Base-by-base conservation (phyloP, 2,888 invertebrate genomes). In the Tinea semifulvella region DNA sequence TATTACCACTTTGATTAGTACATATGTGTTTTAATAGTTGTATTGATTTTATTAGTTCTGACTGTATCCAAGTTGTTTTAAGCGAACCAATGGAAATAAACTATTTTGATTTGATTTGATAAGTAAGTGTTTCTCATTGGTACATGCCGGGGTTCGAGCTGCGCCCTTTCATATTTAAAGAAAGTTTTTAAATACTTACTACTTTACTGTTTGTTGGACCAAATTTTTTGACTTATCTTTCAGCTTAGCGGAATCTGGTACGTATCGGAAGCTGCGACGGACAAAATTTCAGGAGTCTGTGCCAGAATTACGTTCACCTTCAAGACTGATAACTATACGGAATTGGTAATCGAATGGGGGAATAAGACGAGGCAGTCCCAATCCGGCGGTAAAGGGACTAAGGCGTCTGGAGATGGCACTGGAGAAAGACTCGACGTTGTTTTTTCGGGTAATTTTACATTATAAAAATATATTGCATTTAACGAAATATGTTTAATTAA, bases 231-330 rank as follows among this genome's bases (percentile, higher is more conserved):
- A 7, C 8, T 38, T 19, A 31, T 38, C 27, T 35, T 27, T 6
- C 53, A 77, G 77, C 57, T 79, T 11, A 77, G 77, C 43, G 77
- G 77, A 0, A 63, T 63, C 46, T 79, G 79, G 79, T 76, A 74
- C 48, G 50, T 79, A 20, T 57, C 68, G 36, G 73, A 70, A 0
- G 60, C 69, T 0, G 71, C 77, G 0, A 64, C 72, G 0, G 71
- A 75, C 42, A 56, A 59, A 3, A 58, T 72, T 2, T 48, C 63
- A 46, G 79, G 74, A 0, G 72, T 75, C 43, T 79, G 79, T 18
- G 76, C 74, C 0, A 73, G 62, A 54, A 65, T 79, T 0, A 55
- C 65, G 39, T 79, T 77, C 49, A 75, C 68, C 43, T 77, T 79
- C 22, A 72, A 74, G 51, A 67, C 39, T 17, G 57, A 56, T 20